Evolutionary conservation across 2,888 invertebrate species (phyloP).

Genomic region (Athalia circularis): DNA sequence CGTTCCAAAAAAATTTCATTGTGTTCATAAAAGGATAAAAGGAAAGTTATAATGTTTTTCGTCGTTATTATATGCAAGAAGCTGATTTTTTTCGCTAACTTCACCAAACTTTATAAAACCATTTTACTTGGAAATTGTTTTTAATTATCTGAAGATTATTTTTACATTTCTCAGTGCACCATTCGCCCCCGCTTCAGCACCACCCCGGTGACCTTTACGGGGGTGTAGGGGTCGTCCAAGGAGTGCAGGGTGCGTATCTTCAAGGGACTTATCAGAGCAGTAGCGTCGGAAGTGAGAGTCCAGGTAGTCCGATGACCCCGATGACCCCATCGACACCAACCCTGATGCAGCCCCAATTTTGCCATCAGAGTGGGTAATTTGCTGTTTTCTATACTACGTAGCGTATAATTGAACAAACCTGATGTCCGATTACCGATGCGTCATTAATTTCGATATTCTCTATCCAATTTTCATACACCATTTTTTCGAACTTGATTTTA

Average conservation of each 20-base stretch:
- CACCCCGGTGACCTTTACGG: slow-evolving; percentile 64
- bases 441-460: background rate
- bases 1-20: too few relatives aligned
- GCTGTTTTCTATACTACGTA: slow-evolving; percentile 8
- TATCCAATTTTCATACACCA: background rate
- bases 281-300: slow-evolving; percentile 68
- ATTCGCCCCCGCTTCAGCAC: slow-evolving; percentile 66
- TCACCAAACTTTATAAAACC: background rate
- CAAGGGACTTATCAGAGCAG: slow-evolving; percentile 64
- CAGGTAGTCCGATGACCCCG: slow-evolving; percentile 67
- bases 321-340: slow-evolving; percentile 67
- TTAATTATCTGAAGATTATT: background rate
- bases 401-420: background rate
- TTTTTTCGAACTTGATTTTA: background rate
- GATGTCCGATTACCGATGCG: background rate
- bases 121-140: too few relatives aligned
- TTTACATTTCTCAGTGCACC: slow-evolving; percentile 60
- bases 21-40: too few relatives aligned
- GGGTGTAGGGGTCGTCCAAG: slow-evolving; percentile 62
- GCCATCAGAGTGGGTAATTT: slow-evolving; percentile 64
- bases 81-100: background rate
- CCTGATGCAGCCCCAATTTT: slow-evolving; percentile 66
- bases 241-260: slow-evolving; percentile 60
- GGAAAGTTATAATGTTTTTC: too few relatives aligned
- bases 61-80: background rate